Percentiles rank a stretch among this genome's conserved stretches.
These are phyloP conservation scores for Hydropsyche tenuis DNA, from an alignment of 1,140 invertebrate species.

Conservation along the genomic window DNA sequence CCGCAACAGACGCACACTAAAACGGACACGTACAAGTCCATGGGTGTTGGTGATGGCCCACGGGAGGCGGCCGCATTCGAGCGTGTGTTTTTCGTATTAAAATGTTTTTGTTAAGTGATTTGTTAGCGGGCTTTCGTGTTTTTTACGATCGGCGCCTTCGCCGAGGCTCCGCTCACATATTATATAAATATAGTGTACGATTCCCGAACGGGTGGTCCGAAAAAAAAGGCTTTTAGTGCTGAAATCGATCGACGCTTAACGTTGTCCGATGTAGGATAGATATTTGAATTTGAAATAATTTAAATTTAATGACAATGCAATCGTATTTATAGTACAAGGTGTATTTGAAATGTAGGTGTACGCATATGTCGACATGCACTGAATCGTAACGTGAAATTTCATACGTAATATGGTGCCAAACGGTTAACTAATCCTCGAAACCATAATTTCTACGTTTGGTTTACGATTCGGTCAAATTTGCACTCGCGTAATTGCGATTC, in stretches of 20 bases:
- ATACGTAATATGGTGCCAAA: slow-evolving; percentile 17
- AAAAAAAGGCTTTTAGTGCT: too few species aligned
- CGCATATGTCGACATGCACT: neutral
- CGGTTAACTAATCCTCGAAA: slow-evolving; percentile 15
- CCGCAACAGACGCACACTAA: too few species aligned
- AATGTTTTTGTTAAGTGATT: slow-evolving; percentile 51
- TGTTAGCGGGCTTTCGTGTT: slow-evolving; percentile 49
- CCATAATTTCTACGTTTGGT: slow-evolving; percentile 8
- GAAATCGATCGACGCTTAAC: too few species aligned
- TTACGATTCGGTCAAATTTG: slow-evolving; percentile 12
- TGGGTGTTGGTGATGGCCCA: slow-evolving; percentile 17
- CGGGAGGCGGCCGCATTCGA: slow-evolving; percentile 43
- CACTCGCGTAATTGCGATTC: slow-evolving; percentile 2
- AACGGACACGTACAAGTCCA: too few species aligned
- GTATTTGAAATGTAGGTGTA: neutral
- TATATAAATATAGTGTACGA: too few species aligned
- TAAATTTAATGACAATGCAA: too few species aligned
- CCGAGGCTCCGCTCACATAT: too few species aligned
- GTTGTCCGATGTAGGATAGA: too few species aligned
- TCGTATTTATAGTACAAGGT: neutral
- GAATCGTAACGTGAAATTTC: neutral
- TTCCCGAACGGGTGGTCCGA: neutral
- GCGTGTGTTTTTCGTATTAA: slow-evolving; percentile 49
- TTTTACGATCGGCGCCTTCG: slow-evolving; percentile 38
- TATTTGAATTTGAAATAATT: too few species aligned